Evolutionary conservation across 2,888 invertebrate species (phyloP), one percentile per base, ranked within the genome.

Genomic region (Conus canariensis): DNA sequence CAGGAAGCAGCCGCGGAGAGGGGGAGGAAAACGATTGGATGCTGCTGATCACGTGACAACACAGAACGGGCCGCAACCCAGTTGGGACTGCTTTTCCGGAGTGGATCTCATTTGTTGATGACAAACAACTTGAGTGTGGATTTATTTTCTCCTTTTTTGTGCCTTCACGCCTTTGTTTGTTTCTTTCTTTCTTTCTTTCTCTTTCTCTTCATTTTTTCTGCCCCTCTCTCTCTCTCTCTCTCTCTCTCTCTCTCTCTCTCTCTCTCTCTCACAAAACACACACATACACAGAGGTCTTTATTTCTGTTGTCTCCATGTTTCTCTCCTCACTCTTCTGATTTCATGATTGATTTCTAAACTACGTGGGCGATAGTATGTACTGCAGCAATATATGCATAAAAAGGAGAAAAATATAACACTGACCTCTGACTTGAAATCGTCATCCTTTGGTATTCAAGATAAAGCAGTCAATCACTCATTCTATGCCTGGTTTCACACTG

Each of bases 161-260:
- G n/a, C 12, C 45, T 45, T 70, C 70, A 8, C 70, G 14, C 22
- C 22, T 22, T 70, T 19, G 16, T 19, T 70, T 70, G 14, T 30
- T 30, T 80, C 59, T 85, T n/a, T 85, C 58, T 22, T 22, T 85
- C 22, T 59, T 30, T 80, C 59, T 85, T n/a, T 85, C 58, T 22
- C 83, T 83, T 22, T 85, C 22, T 59, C 85, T 85, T 9, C 8
- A 70, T 70, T 22, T 70, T 8, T 56, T 56, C 58, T 56, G 14
- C 83, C 5, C 83, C 19, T 56, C 58, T 58, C 1, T 22, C 19
- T 83, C 8, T 83, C 83, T 56, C 83, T 83, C 56, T 58, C 83
- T 77, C 83, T 58, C 56, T 83, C 83, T 83, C 64, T 64, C 64
- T 64, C 64, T 64, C 64, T 64, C 64, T 64, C 64, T 64, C 64